phyloP scores from a whole-genome alignment of 2,888 invertebrate species.

The Idaea aversata region DNA sequence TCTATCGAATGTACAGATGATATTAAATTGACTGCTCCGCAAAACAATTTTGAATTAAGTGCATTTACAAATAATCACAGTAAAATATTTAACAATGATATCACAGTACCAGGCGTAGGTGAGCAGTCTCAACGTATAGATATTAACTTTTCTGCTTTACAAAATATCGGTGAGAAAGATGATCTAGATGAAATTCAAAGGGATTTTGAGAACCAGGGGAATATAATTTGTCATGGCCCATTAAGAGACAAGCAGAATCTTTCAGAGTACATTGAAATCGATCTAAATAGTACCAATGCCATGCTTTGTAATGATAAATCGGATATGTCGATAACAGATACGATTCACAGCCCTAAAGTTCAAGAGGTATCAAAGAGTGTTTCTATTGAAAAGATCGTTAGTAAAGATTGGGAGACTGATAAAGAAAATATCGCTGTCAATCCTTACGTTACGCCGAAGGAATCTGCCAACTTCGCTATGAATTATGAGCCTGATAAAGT shows the following conservation, averaged over 20 bases:
- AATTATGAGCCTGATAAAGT: slow-evolving; percentile 56
- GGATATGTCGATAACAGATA: slow-evolving; percentile 71
- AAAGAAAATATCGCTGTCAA: slow-evolving; percentile 69
- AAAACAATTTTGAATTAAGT: slow-evolving; percentile 57
- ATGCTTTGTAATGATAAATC: slow-evolving; percentile 43
- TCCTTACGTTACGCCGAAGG: slow-evolving; percentile 53
- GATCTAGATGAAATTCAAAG: slow-evolving; percentile 64
- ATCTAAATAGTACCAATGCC: slow-evolving; percentile 57
- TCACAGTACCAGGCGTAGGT: slow-evolving; percentile 40
- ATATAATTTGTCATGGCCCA: slow-evolving; percentile 39
- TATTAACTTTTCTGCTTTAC: slow-evolving; percentile 58
- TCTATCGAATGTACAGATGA: slow-evolving; percentile 49
- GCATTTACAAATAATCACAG: slow-evolving; percentile 55
- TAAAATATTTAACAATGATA: slow-evolving; percentile 56
- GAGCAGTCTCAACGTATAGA: slow-evolving; percentile 57
- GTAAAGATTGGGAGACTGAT: slow-evolving; percentile 53
- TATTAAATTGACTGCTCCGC: slow-evolving; percentile 41
- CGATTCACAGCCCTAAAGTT: slow-evolving; percentile 54
- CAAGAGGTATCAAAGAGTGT: slow-evolving; percentile 46
- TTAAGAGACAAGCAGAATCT: slow-evolving; percentile 37
- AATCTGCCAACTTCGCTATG: slow-evolving; percentile 53
- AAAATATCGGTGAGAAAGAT: slow-evolving; percentile 43
- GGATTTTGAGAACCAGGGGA: slow-evolving; percentile 45
- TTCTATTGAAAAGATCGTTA: slow-evolving; percentile 34
- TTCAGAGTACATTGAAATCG: slow-evolving; percentile 65